Evolutionary conservation across 1,140 invertebrate genomes (phyloP), one percentile per base, ranked within the genome.

Genomic region (Drosophila murphyi): DNA sequence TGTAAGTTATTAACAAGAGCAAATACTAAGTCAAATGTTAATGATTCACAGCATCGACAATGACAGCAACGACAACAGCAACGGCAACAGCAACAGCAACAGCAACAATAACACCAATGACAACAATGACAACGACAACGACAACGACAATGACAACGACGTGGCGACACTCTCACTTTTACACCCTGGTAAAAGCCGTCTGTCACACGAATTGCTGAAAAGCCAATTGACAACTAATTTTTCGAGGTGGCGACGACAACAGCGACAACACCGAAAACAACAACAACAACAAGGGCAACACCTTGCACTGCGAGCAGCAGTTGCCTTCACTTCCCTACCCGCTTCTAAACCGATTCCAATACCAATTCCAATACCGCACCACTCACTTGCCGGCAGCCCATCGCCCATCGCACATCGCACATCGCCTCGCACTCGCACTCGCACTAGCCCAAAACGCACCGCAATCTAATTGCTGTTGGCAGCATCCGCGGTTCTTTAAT

Each of bases 401-500:
- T 20, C 20, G 20, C 20, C 20, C 20, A 20, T 20, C 20, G 20
- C 20, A 20, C 20, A 20, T 47, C 52, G 47, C 35, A 69, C 76
- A 88, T 82, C 80, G 69, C 67, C 70, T 88, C 56, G 80, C 80
- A 79, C 75, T 78, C 75, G 72, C 83, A 82, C 73, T 83, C 82
- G 73, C 37, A n/a, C n/a, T n/a, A n/a, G n/a, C n/a, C n/a, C 78
- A 54, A 88, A 87, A 87, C 76, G 70, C 68, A 83, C 85, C 85
- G 74, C 85, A 89, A 80, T 88, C 85, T 83, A 88, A 88, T 89
- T 88, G 85, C 87, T 88, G 80, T 56, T 88, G 77, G 85, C 85
- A 88, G 80, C 83, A 83, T 89, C 83, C 83, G 85, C 77, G 77
- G 80, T 83, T 88, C 80, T 89, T 89, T 88, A 88, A 88, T 88